These are phyloP conservation scores for Trachops cirrhosus DNA, from an alignment of 2,797 vertebrate species.

Conservation along the genomic window DNA sequence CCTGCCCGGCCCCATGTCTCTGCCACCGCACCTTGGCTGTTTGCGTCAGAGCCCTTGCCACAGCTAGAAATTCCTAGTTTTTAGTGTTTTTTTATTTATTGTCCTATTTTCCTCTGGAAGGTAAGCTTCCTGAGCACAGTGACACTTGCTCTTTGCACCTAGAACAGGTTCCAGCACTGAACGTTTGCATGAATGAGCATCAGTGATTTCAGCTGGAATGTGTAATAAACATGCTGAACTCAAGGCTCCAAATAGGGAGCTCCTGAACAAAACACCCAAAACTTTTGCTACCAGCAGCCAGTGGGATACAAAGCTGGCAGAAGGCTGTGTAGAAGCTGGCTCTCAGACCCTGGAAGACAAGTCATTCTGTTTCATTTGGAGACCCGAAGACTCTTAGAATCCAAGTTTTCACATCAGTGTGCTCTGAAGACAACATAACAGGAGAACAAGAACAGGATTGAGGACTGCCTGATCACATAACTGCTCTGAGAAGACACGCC, in stretches of 20 bases:
- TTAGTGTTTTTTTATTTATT: not conserved
- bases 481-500: not conserved
- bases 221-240: not conserved
- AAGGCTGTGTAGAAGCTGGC: not conserved
- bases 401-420: not conserved
- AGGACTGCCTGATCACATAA: not conserved
- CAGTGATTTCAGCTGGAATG: not conserved
- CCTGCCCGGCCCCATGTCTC: not conserved
- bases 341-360: not conserved
- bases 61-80: not conserved
- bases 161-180: not conserved
- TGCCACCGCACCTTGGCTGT: not conserved
- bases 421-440: not conserved
- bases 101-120: not conserved
- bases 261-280: not conserved
- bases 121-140: not conserved
- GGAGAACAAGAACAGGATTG: not conserved
- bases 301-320: not conserved
- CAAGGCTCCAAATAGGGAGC: not conserved
- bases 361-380: not conserved
- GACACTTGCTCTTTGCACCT: not conserved
- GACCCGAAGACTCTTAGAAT: not conserved
- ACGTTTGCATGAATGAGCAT: not conserved
- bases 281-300: not conserved
- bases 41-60: not conserved